Percentiles rank a stretch among this genome's conserved stretches.
Conservation (phyloP, 30 jellyfish, hydroid and myxozoan genomes). For the Mastigias papua region DNA sequence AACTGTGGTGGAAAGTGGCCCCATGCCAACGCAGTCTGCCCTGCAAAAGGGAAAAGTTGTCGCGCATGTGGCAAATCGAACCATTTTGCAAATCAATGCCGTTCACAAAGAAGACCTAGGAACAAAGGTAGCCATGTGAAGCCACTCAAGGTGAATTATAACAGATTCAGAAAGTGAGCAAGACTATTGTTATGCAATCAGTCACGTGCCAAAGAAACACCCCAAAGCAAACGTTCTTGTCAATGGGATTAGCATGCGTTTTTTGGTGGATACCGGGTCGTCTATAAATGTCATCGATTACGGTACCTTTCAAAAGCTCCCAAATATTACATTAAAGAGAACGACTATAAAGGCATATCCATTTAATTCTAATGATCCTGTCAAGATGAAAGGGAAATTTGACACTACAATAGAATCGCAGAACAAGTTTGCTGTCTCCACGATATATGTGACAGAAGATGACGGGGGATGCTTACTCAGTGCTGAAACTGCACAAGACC, state of each 20-base stretch:
- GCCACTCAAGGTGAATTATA: constrained; percentile 13
- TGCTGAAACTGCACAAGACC: constrained; percentile 42
- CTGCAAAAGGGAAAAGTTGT: constrained; percentile 41
- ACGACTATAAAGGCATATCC: constrained; percentile 35
- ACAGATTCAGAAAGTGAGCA: constrained; percentile 38
- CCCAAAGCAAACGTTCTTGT: constrained; percentile 25
- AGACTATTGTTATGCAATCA: constrained; percentile 45
- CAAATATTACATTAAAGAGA: constrained; percentile 16
- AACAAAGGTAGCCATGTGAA: not conserved
- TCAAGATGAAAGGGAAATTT: constrained; percentile 39
- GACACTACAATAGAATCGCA: constrained; percentile 32
- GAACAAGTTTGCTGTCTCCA: constrained; percentile 14
- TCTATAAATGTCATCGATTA: constrained; percentile 45
- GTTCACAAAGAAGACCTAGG: not conserved
- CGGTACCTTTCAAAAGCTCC: constrained; percentile 21
- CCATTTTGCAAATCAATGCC: constrained; percentile 45
- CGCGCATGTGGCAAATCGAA: constrained; percentile 8
- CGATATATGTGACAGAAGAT: constrained; percentile 37
- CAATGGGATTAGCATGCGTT: constrained; percentile 30
- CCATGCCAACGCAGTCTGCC: constrained; percentile 4
- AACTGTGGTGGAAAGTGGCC: not conserved
- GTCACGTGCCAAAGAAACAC: not conserved
- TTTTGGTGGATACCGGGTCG: constrained; percentile 63
- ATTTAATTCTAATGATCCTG: constrained; percentile 23
- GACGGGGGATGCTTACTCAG: constrained; percentile 72